These are phyloP conservation scores for Pygathrix nemaeus DNA, from an alignment of 2,113 vertebrate species.

Conservation along the genomic window DNA sequence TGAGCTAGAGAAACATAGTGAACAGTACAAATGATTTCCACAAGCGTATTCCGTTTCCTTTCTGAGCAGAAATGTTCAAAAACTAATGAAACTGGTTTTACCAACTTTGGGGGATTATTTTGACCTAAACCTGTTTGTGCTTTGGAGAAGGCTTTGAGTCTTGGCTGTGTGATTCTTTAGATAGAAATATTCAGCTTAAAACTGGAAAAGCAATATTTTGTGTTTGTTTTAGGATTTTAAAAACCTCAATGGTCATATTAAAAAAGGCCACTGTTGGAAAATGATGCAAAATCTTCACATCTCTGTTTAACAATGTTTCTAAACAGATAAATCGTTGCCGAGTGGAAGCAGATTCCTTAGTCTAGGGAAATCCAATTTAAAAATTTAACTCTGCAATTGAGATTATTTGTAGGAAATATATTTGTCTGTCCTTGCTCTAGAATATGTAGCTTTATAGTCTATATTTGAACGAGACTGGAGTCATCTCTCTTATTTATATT, in stretches of 20 bases:
- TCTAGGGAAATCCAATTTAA: background rate
- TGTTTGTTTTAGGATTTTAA: background rate
- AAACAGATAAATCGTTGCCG: background rate
- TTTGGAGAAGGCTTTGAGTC: slow-evolving; percentile 10
- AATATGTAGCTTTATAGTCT: background rate
- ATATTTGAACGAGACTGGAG: background rate
- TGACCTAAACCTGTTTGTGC: background rate
- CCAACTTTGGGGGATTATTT: slow-evolving; percentile 34
- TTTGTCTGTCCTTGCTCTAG: background rate
- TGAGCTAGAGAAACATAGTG: background rate
- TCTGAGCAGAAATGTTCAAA: background rate
- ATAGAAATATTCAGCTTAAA: slow-evolving; percentile 28
- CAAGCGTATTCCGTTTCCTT: background rate
- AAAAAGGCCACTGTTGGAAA: slow-evolving; percentile 17
- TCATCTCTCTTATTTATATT: slow-evolving; percentile 38
- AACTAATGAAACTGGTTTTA: background rate
- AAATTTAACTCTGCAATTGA: background rate
- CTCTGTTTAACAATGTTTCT: background rate
- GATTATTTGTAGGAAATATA: background rate
- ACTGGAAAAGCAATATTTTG: background rate
- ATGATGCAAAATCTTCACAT: background rate
- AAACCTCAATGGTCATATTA: background rate
- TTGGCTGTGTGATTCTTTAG: background rate
- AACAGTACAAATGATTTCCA: background rate
- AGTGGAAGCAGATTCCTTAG: background rate